These are phyloP conservation scores for Solenodon paradoxus DNA, from an alignment of 2,113 vertebrate genomes.

Conservation along the genomic window DNA sequence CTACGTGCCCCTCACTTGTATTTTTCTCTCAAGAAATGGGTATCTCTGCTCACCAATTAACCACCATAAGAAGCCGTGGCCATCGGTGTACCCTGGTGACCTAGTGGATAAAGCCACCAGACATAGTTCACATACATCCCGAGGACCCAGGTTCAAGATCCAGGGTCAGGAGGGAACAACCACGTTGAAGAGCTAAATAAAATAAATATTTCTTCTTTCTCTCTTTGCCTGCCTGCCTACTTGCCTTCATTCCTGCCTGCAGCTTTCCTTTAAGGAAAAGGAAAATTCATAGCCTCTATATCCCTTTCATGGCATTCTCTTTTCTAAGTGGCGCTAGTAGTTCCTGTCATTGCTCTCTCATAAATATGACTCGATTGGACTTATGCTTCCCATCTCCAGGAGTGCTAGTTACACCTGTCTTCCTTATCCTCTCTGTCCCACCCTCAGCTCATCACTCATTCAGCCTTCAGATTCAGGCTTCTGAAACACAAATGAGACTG, in stretches of 20 bases:
- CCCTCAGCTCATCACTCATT: neutral
- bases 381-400: neutral
- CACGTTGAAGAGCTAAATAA: too few relatives aligned
- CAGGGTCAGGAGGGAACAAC: too few relatives aligned
- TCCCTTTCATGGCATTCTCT: neutral
- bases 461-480: neutral
- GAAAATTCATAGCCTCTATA: neutral
- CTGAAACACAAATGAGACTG: neutral
- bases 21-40: neutral
- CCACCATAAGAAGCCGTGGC: neutral
- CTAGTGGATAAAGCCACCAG: too few relatives aligned
- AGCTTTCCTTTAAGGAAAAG: too few relatives aligned
- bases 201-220: too few relatives aligned
- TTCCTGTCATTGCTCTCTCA: neutral
- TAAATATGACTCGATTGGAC: neutral
- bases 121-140: too few relatives aligned
- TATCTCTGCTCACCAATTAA: neutral
- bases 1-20: neutral
- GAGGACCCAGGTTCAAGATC: too few relatives aligned
- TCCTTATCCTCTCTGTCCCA: neutral
- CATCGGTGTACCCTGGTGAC: too few relatives aligned
- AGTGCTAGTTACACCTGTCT: neutral
- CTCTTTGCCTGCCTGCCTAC: too few relatives aligned
- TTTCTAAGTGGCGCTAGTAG: neutral
- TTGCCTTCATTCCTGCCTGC: too few relatives aligned